phyloP scores from a whole-genome alignment of 2,888 invertebrate species.

The Hypena proboscidalis region DNA sequence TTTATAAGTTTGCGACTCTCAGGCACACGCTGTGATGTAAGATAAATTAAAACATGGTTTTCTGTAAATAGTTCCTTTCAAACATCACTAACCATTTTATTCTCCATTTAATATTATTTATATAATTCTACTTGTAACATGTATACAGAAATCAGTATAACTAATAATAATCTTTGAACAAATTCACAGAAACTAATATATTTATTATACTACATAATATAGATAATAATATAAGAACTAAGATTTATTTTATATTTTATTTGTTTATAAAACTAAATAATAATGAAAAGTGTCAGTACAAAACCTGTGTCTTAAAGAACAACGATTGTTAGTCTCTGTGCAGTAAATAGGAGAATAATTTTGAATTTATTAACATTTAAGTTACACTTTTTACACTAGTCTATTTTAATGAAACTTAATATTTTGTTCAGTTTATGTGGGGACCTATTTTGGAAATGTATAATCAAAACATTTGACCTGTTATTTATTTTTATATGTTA shows the following conservation, averaged over 20 bases:
- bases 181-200: slow-evolving; percentile 41
- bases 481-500: no score
- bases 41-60: slow-evolving; percentile 52
- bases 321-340: slow-evolving; percentile 45
- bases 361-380: slow-evolving; percentile 35
- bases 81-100: slow-evolving; percentile 26
- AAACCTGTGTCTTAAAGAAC: slow-evolving; percentile 65
- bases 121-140: slow-evolving; percentile 23
- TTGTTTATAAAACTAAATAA: slow-evolving; percentile 11
- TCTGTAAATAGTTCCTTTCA: slow-evolving; percentile 55
- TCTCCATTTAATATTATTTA: slow-evolving; percentile 8
- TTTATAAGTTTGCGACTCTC: slow-evolving; percentile 77
- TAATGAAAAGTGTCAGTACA: slow-evolving; percentile 52
- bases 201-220: slow-evolving; percentile 32
- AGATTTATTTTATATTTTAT: slow-evolving; percentile 28
- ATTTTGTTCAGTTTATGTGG: slow-evolving; percentile 9
- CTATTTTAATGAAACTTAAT: slow-evolving; percentile 24
- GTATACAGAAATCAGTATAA: slow-evolving; percentile 18
- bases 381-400: slow-evolving; percentile 44
- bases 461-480: no score
- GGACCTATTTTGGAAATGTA: slow-evolving; percentile 23
- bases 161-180: slow-evolving; percentile 16
- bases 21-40: slow-evolving; percentile 83
- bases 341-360: slow-evolving; percentile 24
- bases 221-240: slow-evolving; percentile 20